Evolutionary conservation across 2,797 vertebrate genomes (phyloP).

Genomic region (Eidolon dupreanum): DNA sequence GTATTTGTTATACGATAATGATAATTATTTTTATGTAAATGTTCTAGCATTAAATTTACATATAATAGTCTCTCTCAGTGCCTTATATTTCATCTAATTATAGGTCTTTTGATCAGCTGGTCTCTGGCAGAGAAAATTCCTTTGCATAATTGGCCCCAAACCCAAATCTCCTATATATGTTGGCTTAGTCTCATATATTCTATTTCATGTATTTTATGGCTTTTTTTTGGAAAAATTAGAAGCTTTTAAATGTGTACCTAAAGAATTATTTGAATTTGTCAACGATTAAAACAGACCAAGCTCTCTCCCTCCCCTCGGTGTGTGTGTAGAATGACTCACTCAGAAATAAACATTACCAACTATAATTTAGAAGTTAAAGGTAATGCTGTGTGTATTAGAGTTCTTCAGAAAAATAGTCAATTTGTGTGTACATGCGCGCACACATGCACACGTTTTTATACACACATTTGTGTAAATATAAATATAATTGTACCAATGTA

Average conservation of each 20-base stretch:
- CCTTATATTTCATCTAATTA: constrained; percentile 52
- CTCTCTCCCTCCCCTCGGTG: not conserved
- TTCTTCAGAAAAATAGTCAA: not conserved
- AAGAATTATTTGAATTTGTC: not conserved
- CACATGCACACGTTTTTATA: no score
- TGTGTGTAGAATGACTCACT: not conserved
- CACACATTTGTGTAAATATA: no score
- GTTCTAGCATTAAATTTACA: constrained; percentile 51
- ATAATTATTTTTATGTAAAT: constrained; percentile 61
- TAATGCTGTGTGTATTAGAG: not conserved
- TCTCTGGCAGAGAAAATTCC: constrained; percentile 31
- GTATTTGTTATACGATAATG: constrained; percentile 35
- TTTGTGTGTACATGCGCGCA: not conserved
- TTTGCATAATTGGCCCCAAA: constrained; percentile 30
- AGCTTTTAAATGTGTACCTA: not conserved
- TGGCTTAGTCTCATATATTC: not conserved
- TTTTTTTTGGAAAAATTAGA: not conserved
- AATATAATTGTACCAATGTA: not conserved
- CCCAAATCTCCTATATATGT: not conserved
- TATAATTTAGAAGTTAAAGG: not conserved
- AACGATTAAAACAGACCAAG: not conserved
- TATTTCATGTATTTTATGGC: not conserved
- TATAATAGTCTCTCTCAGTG: constrained; percentile 37
- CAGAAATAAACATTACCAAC: not conserved
- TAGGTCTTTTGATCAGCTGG: constrained; percentile 37